Evolutionary conservation across 2,888 invertebrate species (phyloP), one percentile per base, ranked within the genome.

Genomic region (Dryomyza anilis): DNA sequence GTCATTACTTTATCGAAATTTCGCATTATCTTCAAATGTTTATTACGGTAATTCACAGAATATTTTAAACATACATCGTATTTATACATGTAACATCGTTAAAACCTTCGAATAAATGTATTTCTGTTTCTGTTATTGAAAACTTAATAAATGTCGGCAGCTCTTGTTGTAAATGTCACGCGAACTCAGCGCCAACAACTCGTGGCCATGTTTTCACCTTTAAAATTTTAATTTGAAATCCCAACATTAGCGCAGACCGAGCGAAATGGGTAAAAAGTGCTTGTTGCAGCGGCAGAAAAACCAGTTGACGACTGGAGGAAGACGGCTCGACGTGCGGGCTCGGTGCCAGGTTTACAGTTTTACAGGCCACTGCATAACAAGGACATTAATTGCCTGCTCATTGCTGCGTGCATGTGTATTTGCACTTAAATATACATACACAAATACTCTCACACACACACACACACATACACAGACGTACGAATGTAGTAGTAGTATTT

Each of bases 341-440:
- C 25, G 25, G 21, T 6, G 39, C 23, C 23, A n/a, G 23, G n/a
- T 21, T 36, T 56, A 6, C 39, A 16, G 56, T 43, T 56, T 53
- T 53, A 53, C 61, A 61, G 61, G 61, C 53, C 61, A 61, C 30
- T 53, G 61, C 33, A 61, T 61, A 61, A 61, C 61, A 53, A 53
- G 53, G 61, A 61, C 61, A 53, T 61, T 61, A 61, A 61, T 61
- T 61, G 61, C 43, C 21, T 53, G 27, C 39, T 61, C 61, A 39
- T 53, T 53, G 21, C 61, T 39, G 27, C 25, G 52, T 61, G 30
- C 19, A 19, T 27, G 39, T 25, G 10, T 60, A 39, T 50, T 27
- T 29, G 25, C 4, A 14, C 45, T n/a, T 30, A 45, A 8, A 16
- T 60, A 50, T 21, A 27, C 14, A 23, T 7, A 58, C 16, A 19